phyloP scores from a whole-genome alignment of 2,113 vertebrate species.

The Brevimyrus niger region DNA sequence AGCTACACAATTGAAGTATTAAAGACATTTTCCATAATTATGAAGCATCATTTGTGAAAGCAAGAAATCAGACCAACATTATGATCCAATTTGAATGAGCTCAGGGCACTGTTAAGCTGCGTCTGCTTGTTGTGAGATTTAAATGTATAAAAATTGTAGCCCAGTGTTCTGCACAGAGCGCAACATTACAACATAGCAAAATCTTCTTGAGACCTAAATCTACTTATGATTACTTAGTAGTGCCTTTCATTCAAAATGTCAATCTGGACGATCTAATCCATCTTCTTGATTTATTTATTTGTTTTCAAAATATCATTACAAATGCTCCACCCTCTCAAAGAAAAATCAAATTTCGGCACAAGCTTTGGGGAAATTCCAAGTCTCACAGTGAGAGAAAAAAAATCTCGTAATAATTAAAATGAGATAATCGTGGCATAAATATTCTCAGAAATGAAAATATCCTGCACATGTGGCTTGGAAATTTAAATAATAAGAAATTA shows the following conservation, averaged over 20 bases:
- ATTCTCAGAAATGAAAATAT: conserved; percentile 44
- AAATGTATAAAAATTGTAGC: conserved; percentile 29
- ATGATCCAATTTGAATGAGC: conserved; percentile 36
- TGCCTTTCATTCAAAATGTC: conserved; percentile 59
- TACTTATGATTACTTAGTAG: conserved; percentile 60
- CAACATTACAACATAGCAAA: conserved; percentile 47
- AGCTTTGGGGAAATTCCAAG: conserved; percentile 29
- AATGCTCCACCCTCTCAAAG: conserved; percentile 32
- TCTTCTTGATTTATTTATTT: conserved; percentile 35
- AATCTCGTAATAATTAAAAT: conserved; percentile 43
- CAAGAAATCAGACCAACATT: conserved; percentile 28
- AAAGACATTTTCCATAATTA: neutral
- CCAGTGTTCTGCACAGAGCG: conserved; percentile 45
- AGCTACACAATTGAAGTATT: neutral
- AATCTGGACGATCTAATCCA: conserved; percentile 61
- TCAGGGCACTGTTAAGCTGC: conserved; percentile 31
- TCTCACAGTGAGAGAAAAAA: conserved; percentile 13
- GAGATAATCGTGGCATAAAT: conserved; percentile 39
- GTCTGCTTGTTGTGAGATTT: conserved; percentile 38
- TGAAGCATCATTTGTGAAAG: conserved; percentile 38
- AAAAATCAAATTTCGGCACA: conserved; percentile 38
- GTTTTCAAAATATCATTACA: conserved; percentile 28
- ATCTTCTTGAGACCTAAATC: conserved; percentile 59
- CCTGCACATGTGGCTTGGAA: conserved; percentile 36
- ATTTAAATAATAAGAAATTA: conserved; percentile 56